Evolutionary conservation across 2,888 invertebrate genomes (phyloP), one percentile per base, ranked within the genome.

Genomic region (Mactromeris polynyma): DNA sequence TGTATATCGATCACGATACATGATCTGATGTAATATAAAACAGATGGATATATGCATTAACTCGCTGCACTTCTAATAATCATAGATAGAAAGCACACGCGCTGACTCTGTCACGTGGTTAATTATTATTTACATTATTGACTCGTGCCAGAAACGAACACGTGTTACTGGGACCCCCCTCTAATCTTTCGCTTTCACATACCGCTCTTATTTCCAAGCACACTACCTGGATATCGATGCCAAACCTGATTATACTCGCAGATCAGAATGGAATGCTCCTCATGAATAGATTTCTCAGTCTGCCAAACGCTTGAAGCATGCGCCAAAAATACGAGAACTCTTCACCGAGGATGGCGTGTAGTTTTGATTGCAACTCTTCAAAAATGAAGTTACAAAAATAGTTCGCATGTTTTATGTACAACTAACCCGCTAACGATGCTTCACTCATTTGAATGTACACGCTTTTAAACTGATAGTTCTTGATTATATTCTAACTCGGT

Each of bases 181-280:
- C 80, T 42, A n/a, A 54, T 81, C 81, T 54, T 21, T 33, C 54
- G 2, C 33, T 21, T 81, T 26, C 54, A 81, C 81, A 81, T 81
- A 81, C 81, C 42, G 40, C 21, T 40, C 26, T 46, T 79, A 46
- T 46, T 79, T 79, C 79, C 40, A 80, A n/a, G 73, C 73, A 83
- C 83, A 73, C 73, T 83, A 73, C 73, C 73, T 73, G 40, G n/a
- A 54, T 69, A 83, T 19, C n/a, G 83, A 46, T 73, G 83, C 83
- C 83, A 83, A 46, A 2, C 21, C 40, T 36, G 64, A 82, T 82
- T 82, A 58, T 83, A 38, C 83, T 83, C 83, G 42, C 42, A 69
- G 83, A 69, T 73, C 19, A 19, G 36, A 38, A 38, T 42, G 73
- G 83, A 73, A 73, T 69, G 26, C 69, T 73, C 64, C 46, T n/a